phyloP scores from a whole-genome alignment of 2,888 invertebrate species.

The Eristalis arbustorum region DNA sequence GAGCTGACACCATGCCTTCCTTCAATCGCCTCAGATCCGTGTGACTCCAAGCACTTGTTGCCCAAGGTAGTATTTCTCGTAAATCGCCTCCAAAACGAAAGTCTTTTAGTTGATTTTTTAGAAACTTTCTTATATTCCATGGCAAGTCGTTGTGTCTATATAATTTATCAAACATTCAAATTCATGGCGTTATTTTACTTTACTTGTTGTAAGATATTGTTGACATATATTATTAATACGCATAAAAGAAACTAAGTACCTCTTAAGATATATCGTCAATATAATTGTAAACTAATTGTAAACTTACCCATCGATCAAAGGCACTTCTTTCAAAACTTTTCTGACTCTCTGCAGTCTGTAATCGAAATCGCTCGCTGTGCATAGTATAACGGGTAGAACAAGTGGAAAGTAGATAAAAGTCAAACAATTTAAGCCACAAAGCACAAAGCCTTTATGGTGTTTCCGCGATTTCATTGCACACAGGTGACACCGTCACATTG shows the following conservation, averaged over 20 bases:
- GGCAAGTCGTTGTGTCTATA: conserved; percentile 83
- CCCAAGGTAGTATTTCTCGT: conserved; percentile 87
- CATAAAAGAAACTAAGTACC: background rate
- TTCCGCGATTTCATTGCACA: conserved; percentile 80
- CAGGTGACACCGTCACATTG: conserved; percentile 77
- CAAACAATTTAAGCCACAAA: conserved; percentile 80
- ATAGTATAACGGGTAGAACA: conserved; percentile 78
- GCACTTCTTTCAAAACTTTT: conserved; percentile 83
- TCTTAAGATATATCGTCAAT: background rate
- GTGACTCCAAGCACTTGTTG: conserved; percentile 88
- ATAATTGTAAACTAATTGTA: background rate
- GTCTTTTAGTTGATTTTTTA: conserved; percentile 83
- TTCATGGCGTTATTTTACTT: no score
- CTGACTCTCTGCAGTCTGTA: conserved; percentile 83
- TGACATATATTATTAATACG: no score
- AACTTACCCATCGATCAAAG: conserved; percentile 83
- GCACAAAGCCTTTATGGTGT: conserved; percentile 79
- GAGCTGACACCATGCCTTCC: conserved; percentile 88
- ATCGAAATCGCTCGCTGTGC: conserved; percentile 81
- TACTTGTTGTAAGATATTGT: no score
- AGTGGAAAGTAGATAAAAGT: conserved; percentile 79
- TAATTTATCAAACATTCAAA: background rate
- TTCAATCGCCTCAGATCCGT: conserved; percentile 88
- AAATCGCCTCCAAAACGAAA: conserved; percentile 85
- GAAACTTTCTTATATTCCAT: conserved; percentile 86